Evolutionary conservation across 2,888 invertebrate species (phyloP).

Genomic region (Carpatolechia fugitivella): DNA sequence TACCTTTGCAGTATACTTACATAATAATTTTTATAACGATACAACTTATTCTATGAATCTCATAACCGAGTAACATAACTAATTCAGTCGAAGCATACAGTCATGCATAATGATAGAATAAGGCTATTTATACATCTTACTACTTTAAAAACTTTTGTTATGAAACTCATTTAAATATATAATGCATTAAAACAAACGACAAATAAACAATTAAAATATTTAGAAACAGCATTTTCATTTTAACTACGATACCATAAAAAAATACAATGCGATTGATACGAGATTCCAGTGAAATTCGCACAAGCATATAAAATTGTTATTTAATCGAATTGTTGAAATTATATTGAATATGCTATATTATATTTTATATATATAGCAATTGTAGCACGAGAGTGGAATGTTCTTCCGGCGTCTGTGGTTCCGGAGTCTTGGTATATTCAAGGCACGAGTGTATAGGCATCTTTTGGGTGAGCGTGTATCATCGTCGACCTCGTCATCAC

Average conservation of each 20-base stretch:
- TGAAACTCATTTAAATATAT: constrained; percentile 76
- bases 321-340: too few relatives aligned
- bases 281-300: not conserved
- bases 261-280: not conserved
- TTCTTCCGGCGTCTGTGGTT: too few relatives aligned
- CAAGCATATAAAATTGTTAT: too few relatives aligned
- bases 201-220: constrained; percentile 66
- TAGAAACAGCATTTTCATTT: constrained; percentile 13
- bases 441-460: too few relatives aligned
- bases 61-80: constrained; percentile 56
- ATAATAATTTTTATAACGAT: constrained; percentile 37
- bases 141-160: constrained; percentile 73
- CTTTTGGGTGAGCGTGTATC: too few relatives aligned
- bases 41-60: constrained; percentile 37
- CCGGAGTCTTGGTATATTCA: too few relatives aligned
- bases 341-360: too few relatives aligned
- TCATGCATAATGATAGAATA: constrained; percentile 68
- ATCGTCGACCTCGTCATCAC: too few relatives aligned
- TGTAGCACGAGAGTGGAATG: too few relatives aligned
- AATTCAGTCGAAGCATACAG: constrained; percentile 64
- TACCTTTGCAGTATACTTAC: constrained; percentile 45
- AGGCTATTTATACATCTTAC: constrained; percentile 74
- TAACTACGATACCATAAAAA: not conserved
- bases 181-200: constrained; percentile 75
- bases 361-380: too few relatives aligned